Evolutionary conservation across 2,797 vertebrate species (phyloP).

Genomic region (Borostomias antarcticus): DNA sequence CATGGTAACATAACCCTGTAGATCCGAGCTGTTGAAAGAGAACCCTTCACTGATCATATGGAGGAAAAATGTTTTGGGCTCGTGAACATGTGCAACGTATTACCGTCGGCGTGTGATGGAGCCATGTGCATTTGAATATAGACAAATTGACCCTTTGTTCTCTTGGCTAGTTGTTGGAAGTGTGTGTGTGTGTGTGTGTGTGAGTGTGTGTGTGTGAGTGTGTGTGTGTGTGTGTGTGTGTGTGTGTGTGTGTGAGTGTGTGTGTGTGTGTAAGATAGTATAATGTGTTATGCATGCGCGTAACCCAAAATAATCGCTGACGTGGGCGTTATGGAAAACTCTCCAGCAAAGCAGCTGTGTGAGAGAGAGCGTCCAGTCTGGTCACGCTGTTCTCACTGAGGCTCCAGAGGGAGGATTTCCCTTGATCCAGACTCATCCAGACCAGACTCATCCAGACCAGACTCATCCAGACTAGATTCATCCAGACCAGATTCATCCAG

Average conservation of each 20-base stretch:
- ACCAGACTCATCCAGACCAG: no score
- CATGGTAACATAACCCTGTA: no score
- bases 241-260: not conserved
- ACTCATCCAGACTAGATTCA: no score
- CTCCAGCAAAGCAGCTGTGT: slow-evolving; percentile 24
- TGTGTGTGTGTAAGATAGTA: not conserved
- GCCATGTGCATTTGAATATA: slow-evolving; percentile 16
- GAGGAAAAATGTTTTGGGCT: slow-evolving; percentile 16
- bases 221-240: not conserved
- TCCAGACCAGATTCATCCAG: no score
- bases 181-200: no score
- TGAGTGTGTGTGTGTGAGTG: not conserved
- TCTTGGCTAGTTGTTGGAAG: slow-evolving; percentile 34
- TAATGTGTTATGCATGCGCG: slow-evolving; percentile 12
- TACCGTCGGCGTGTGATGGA: slow-evolving; percentile 23
- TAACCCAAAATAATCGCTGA: slow-evolving; percentile 22
- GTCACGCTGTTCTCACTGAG: slow-evolving; percentile 18
- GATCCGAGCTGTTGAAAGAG: slow-evolving; percentile 19
- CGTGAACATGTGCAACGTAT: slow-evolving; percentile 7
- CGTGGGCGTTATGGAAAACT: slow-evolving; percentile 33
- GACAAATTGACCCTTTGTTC: slow-evolving; percentile 27
- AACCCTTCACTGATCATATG: slow-evolving; percentile 7
- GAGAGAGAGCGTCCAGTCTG: slow-evolving; percentile 40
- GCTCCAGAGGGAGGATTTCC: slow-evolving; percentile 27
- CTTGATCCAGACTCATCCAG: no score